phyloP scores from a whole-genome alignment of 2,113 vertebrate genomes.

The Periophthalmodon schlosseri region DNA sequence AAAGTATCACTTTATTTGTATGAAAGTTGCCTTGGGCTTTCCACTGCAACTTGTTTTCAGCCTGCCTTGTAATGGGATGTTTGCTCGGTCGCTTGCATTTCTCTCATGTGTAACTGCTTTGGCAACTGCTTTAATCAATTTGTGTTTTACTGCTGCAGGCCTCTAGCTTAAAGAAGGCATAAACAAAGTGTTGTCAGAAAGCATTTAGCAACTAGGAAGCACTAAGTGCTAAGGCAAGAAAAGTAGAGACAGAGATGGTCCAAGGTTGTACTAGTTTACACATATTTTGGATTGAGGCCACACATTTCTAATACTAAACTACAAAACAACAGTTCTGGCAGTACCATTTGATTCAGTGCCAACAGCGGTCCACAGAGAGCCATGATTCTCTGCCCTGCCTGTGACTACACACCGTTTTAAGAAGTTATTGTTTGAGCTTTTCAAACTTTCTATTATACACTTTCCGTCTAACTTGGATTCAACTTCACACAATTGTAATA shows the following conservation, averaged over 20 bases:
- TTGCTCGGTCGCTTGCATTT: constrained; percentile 46
- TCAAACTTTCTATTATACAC: background rate
- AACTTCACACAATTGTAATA: background rate
- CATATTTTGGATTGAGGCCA: constrained; percentile 11
- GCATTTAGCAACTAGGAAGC: constrained; percentile 6
- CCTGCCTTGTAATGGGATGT: constrained; percentile 41
- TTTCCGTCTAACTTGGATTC: background rate
- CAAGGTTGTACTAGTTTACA: constrained; percentile 5
- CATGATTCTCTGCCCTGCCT: constrained; percentile 14
- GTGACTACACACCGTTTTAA: background rate
- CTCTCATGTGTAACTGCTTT: constrained; percentile 27
- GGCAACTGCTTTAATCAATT: constrained; percentile 38
- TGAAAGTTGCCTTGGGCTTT: constrained; percentile 52
- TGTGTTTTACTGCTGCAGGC: constrained; percentile 23
- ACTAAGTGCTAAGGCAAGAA: background rate
- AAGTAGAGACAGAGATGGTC: background rate
- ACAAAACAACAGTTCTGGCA: constrained; percentile 20
- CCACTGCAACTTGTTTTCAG: constrained; percentile 45
- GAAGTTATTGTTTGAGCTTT: background rate
- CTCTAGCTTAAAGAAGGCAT: constrained; percentile 42
- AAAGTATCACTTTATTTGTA: constrained; percentile 56
- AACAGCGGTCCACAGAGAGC: constrained; percentile 26
- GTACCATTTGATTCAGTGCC: constrained; percentile 18
- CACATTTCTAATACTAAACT: constrained; percentile 26
- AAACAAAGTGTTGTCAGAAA: constrained; percentile 30